phyloP scores from a whole-genome alignment of 2,888 invertebrate species.

The Anagyrus pseudococci region DNA sequence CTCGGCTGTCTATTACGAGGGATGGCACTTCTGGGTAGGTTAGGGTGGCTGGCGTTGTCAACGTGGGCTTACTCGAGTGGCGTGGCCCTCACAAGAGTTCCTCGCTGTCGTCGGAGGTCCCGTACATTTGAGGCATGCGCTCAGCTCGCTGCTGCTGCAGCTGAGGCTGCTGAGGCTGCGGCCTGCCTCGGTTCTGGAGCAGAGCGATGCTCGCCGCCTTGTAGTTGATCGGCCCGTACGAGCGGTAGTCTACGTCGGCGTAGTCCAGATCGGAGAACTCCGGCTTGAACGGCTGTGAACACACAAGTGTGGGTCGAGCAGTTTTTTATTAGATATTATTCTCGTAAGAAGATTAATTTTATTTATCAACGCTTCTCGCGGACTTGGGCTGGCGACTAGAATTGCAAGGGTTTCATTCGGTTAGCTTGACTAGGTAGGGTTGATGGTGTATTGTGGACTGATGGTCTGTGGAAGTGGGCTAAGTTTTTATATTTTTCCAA shows the following conservation, averaged over 20 bases:
- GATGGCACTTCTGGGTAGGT: slow-evolving; percentile 37
- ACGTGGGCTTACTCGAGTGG: background rate
- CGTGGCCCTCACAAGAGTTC: slow-evolving; percentile 54
- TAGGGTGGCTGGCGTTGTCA: background rate
- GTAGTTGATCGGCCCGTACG: slow-evolving; percentile 91
- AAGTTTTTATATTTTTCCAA: too few relatives aligned
- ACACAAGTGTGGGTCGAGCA: too few relatives aligned
- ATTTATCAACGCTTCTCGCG: too few relatives aligned
- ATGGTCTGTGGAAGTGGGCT: too few relatives aligned
- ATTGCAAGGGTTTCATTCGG: too few relatives aligned
- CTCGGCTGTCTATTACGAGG: too few relatives aligned
- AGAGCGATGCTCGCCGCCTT: slow-evolving; percentile 80
- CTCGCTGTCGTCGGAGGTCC: slow-evolving; percentile 58
- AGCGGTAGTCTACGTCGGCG: slow-evolving; percentile 88
- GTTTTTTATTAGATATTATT: too few relatives aligned
- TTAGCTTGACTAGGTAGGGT: too few relatives aligned
- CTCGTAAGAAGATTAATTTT: too few relatives aligned
- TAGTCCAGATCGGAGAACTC: slow-evolving; percentile 83
- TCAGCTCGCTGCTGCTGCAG: slow-evolving; percentile 48
- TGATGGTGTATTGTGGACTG: too few relatives aligned
- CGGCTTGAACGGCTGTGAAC: slow-evolving; percentile 79
- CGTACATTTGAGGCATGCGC: slow-evolving; percentile 59
- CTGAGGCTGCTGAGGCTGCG: slow-evolving; percentile 48
- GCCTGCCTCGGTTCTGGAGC: slow-evolving; percentile 50
- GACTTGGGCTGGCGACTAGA: too few relatives aligned